phyloP scores from a whole-genome alignment of 2,113 vertebrate species.

The Hypanus sabinus region DNA sequence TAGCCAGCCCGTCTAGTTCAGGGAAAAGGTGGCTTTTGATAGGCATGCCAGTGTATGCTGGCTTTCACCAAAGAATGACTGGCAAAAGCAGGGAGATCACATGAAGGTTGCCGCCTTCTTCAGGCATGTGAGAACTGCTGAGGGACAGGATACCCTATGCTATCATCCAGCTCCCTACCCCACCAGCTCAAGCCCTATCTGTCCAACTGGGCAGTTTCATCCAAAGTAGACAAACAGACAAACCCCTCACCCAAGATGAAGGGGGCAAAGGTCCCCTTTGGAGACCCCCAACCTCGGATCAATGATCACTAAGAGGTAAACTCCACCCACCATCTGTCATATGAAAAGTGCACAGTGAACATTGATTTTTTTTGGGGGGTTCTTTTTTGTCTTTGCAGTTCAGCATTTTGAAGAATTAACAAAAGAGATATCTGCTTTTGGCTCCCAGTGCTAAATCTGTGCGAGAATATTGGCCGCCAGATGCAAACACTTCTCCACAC shows the following conservation, averaged over 20 bases:
- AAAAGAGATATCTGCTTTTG: no score
- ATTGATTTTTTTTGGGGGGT: no score
- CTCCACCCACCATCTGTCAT: not conserved
- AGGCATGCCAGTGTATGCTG: no score
- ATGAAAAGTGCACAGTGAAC: not conserved
- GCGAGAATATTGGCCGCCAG: no score
- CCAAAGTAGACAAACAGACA: not conserved
- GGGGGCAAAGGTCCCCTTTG: not conserved
- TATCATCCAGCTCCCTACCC: no score
- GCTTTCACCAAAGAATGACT: no score
- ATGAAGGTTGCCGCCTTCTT: not conserved
- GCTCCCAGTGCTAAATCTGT: no score
- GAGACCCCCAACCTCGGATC: not conserved
- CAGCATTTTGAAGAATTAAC: not conserved
- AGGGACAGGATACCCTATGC: not conserved
- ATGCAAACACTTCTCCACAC: no score
- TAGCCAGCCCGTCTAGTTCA: not conserved
- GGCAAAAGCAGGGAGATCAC: no score
- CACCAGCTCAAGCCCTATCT: not conserved
- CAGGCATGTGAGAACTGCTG: not conserved
- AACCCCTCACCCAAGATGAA: not conserved
- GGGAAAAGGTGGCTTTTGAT: no score
- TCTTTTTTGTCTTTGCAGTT: not conserved
- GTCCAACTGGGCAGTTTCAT: no score
- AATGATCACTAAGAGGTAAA: not conserved